These are phyloP conservation scores for Trissolcus brochymenae DNA, from an alignment of 2,888 invertebrate genomes.

Conservation along the genomic window DNA sequence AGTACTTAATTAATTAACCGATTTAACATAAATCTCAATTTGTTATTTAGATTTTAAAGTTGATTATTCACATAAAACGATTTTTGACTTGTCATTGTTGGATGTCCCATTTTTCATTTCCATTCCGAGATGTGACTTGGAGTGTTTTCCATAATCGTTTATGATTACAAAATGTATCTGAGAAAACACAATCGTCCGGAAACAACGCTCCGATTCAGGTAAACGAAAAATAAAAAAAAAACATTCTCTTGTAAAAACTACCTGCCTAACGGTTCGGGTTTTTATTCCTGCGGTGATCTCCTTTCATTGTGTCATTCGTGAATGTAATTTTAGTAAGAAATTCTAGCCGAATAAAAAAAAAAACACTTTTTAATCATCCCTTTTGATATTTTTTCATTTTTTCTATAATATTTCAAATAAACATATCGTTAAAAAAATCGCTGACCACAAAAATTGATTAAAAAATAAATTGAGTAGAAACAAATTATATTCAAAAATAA, in stretches of 20 bases:
- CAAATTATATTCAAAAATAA: too few species aligned
- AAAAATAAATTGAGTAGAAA: too few species aligned
- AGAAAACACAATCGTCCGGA: constrained; percentile 1
- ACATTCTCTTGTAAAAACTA: constrained; percentile 15
- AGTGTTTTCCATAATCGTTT: too few species aligned
- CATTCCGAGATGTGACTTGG: background rate
- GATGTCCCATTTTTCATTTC: background rate
- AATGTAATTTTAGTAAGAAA: background rate
- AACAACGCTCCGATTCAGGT: constrained; percentile 4
- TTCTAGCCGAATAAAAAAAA: background rate
- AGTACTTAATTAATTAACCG: too few species aligned
- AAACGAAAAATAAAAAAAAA: constrained; percentile 18
- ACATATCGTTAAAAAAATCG: too few species aligned
- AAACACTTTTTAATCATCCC: background rate
- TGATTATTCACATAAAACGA: background rate
- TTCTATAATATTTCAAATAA: too few species aligned
- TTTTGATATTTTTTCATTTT: too few species aligned
- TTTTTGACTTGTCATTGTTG: too few species aligned
- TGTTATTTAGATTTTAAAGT: too few species aligned
- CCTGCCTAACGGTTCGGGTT: constrained; percentile 17
- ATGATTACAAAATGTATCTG: constrained; percentile 1
- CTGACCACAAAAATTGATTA: too few species aligned
- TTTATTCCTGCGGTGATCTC: constrained; percentile 7
- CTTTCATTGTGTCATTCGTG: constrained; percentile 12
- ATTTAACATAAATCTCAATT: too few species aligned